These are phyloP conservation scores for Apamea monoglypha DNA, from an alignment of 2,888 invertebrate genomes.

Conservation along the genomic window DNA sequence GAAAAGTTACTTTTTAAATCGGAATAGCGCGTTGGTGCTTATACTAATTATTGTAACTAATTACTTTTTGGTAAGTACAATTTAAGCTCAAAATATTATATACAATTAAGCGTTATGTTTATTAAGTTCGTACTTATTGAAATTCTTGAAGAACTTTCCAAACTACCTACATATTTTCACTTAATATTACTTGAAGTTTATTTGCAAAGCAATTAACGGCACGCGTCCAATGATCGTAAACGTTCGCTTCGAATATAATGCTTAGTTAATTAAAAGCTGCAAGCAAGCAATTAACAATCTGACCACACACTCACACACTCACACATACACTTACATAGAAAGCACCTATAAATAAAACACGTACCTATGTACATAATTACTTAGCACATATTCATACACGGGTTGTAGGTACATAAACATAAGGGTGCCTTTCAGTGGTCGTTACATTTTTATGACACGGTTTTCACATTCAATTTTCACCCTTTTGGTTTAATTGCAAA, in stretches of 20 bases:
- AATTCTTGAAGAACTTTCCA: constrained; percentile 28
- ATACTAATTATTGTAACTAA: neutral
- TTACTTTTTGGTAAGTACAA: neutral
- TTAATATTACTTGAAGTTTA: constrained; percentile 18
- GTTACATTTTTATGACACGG: constrained; percentile 31
- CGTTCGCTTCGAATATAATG: constrained; percentile 25
- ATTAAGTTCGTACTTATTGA: constrained; percentile 20
- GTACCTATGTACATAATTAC: neutral
- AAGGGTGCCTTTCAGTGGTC: neutral
- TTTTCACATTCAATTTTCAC: constrained; percentile 41
- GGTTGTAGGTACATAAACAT: neutral
- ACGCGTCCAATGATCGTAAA: constrained; percentile 37
- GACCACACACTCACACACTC: constrained; percentile 20
- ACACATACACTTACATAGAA: neutral
- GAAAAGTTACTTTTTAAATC: neutral
- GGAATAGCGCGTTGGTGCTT: neutral
- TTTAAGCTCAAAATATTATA: neutral
- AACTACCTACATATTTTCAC: constrained; percentile 15
- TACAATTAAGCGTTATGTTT: constrained; percentile 11
- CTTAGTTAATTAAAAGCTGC: constrained; percentile 41
- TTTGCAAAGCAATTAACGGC: constrained; percentile 27
- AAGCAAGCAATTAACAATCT: constrained; percentile 28
- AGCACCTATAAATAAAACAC: neutral
- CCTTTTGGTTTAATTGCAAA: constrained; percentile 36
- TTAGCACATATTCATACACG: neutral